Conservation (phyloP, 2,797 vertebrate species). For the Halcyon leucocephala region DNA sequence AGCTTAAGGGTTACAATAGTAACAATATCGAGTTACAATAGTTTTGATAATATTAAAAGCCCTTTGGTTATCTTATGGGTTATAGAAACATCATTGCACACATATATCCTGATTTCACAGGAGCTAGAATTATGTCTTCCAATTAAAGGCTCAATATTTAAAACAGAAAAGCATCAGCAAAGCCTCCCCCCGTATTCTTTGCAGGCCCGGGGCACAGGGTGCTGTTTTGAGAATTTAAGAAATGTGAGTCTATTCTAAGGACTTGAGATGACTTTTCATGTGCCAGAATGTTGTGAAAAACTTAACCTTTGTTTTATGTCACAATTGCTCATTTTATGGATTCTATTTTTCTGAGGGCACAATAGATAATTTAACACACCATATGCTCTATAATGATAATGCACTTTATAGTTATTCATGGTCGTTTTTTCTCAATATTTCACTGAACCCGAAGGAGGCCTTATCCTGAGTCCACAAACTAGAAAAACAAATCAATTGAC, state of each 20-base stretch:
- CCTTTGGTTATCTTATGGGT: neutral
- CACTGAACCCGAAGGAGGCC: conserved; percentile 37
- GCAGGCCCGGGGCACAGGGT: neutral
- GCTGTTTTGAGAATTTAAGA: neutral
- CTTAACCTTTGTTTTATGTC: neutral
- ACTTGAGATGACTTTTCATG: neutral
- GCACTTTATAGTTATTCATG: conserved; percentile 55
- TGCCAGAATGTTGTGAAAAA: conserved; percentile 14
- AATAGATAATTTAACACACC: conserved; percentile 34
- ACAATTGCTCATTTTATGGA: conserved; percentile 23
- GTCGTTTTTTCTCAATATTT: conserved; percentile 11
- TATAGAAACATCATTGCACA: neutral
- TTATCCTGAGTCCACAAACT: conserved; percentile 39
- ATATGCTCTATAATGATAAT: conserved; percentile 57
- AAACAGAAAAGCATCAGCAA: neutral
- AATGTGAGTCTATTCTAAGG: neutral
- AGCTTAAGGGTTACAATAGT: neutral
- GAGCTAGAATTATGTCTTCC: neutral
- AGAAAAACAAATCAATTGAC: conserved; percentile 56
- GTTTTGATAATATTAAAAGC: neutral
- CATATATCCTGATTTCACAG: neutral
- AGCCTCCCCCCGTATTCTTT: neutral
- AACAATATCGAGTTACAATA: neutral
- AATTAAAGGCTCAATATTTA: neutral
- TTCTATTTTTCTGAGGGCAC: conserved; percentile 35